Evolutionary conservation across 2,113 vertebrate genomes (phyloP), one percentile per base, ranked within the genome.

Genomic region (Ornithorhynchus anatinus): DNA sequence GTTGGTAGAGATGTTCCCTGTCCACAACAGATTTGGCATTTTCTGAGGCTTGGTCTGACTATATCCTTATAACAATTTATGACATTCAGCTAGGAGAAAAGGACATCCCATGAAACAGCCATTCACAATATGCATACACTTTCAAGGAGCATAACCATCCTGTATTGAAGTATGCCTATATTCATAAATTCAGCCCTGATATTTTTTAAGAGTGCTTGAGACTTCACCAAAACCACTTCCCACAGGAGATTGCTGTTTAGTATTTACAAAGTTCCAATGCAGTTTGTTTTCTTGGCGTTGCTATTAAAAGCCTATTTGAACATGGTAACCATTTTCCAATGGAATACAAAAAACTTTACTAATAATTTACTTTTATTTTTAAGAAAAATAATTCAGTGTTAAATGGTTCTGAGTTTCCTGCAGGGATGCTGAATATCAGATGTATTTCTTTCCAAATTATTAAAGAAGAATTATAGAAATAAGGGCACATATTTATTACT

Each of bases 381-480:
- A 79, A 72, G 66, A 35, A 77, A 62, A 8, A 64, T 73, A 75
- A 72, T 45, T 44, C 72, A 82, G 62, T 71, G 52, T 15, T 57
- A 79, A 85, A 6, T 57, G 60, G 25, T 43, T 84, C 52, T 5
- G 70, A 76, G 72, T 45, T 0, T 25, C 72, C 79, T 79, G 53
- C 82, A 83, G 72, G 42, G 63, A 80, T 80, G 70, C 64, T 74
- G 77, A 84, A 58, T 57, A 72, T 82, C 51, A 58, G 72, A 89
- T 80, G 79, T 57, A 77, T 75, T 87, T 81, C 50, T 56, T 72
- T 80, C 59, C 56, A 59, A 79, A 79, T 53, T 70, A 80, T 77
- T 57, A 65, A 35, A 27, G 61, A 82, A 66, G 66, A 83, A 72
- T 74, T 82, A 85, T 57, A 86, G 61, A 91, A 89, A 75, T 81